Percentiles rank a stretch among this genome's conserved stretches.
Conservation (phyloP, 2,113 vertebrate species). For the Nicator chloris region DNA sequence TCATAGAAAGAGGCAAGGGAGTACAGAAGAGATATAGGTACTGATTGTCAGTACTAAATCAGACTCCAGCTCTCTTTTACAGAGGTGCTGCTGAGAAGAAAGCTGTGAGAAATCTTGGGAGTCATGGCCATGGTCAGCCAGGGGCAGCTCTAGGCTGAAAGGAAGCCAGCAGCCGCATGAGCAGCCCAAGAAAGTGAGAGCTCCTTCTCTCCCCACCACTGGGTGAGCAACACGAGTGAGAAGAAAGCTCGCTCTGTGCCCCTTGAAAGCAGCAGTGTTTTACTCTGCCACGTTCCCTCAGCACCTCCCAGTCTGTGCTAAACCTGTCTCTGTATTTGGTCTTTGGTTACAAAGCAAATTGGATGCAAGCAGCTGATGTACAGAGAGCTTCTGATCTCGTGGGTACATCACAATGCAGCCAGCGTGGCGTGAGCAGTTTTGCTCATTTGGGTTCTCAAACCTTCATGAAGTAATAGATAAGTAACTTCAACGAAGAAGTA, state of each 20-base stretch:
- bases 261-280: not conserved
- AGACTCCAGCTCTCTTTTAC: not conserved
- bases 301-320: not conserved
- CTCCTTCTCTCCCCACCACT: not conserved
- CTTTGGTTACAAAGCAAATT: not conserved
- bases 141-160: not conserved
- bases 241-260: not conserved
- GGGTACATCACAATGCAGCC: not conserved
- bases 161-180: not conserved
- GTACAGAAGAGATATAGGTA: not conserved
- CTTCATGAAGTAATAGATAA: not conserved
- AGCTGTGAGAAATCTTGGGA: not conserved
- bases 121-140: not conserved
- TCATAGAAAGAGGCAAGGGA: not conserved
- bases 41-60: not conserved
- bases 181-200: not conserved
- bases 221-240: fast-evolving
- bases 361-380: not conserved
- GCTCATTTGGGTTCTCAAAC: not conserved
- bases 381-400: not conserved
- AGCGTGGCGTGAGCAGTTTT: not conserved
- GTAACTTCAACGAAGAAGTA: not conserved
- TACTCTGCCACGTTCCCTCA: not conserved
- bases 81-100: not conserved
- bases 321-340: not conserved